These are phyloP conservation scores for Drosophila pectinifera DNA, from an alignment of 1,140 invertebrate species.

Conservation along the genomic window DNA sequence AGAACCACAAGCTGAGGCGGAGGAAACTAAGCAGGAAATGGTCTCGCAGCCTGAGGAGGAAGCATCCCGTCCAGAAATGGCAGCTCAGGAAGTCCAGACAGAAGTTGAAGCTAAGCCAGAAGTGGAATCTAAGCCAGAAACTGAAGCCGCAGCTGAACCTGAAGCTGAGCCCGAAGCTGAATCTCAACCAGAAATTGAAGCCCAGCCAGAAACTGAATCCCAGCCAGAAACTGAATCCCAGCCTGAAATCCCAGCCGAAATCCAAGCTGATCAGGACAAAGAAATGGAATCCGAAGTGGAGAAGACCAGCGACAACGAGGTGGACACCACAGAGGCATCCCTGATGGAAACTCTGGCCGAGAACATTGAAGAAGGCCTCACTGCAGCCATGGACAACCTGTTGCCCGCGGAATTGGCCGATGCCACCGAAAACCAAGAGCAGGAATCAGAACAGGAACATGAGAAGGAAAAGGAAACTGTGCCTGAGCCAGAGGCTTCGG, in stretches of 20 bases:
- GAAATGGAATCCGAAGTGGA: background rate
- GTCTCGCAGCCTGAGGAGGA: constrained; percentile 1
- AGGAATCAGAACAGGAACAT: constrained; percentile 1
- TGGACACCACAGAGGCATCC: constrained; percentile 64
- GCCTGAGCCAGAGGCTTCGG: background rate
- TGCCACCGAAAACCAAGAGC: constrained; percentile 23
- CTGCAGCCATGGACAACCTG: constrained; percentile 57
- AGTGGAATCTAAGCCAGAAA: background rate
- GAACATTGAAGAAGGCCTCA: constrained; percentile 63
- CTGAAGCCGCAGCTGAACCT: background rate
- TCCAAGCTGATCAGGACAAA: constrained; percentile 1
- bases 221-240: constrained; percentile 1
- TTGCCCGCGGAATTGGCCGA: constrained; percentile 50
- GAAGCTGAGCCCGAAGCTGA: too few relatives aligned
- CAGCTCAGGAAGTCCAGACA: background rate
- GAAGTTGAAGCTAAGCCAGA: background rate
- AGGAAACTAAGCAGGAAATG: background rate
- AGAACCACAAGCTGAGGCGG: background rate
- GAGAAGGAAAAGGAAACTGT: constrained; percentile 5
- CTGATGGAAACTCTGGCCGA: constrained; percentile 49
- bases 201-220: background rate
- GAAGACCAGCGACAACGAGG: constrained; percentile 38
- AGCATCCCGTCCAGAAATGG: constrained; percentile 6
- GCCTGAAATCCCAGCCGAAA: constrained; percentile 1
- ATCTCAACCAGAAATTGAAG: background rate